Conservation (phyloP, 2,113 vertebrate species). For the Mormoops blainvillei region DNA sequence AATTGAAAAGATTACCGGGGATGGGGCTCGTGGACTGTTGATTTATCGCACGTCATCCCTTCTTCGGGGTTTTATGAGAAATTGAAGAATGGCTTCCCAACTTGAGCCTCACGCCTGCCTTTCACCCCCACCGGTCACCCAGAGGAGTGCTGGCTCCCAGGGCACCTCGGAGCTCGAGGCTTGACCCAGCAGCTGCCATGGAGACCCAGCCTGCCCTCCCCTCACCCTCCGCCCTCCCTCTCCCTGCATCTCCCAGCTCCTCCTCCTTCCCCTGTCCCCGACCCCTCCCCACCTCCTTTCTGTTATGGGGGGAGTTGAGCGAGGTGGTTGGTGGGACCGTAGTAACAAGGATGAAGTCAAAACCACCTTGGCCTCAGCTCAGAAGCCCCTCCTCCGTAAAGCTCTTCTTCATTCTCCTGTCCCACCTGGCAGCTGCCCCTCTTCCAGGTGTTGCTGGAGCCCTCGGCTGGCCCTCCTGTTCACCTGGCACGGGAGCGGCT, state of each 20-base stretch:
- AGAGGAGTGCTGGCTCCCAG: not conserved
- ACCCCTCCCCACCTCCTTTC: not conserved
- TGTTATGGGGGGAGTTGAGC: not conserved
- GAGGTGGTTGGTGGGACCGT: too few species aligned
- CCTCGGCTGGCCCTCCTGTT: not conserved
- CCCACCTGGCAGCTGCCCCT: not conserved
- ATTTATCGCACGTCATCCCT: constrained; percentile 42
- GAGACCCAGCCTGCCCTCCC: not conserved
- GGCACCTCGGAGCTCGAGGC: not conserved
- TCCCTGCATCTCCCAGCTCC: not conserved
- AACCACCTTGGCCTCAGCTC: not conserved
- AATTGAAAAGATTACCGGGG: constrained; percentile 66
- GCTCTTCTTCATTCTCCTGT: not conserved
- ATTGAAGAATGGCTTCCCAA: constrained; percentile 62
- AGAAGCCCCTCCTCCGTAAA: rapidly evolving
- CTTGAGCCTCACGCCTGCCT: not conserved
- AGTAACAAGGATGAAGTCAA: rapidly evolving
- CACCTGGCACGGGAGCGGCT: not conserved
- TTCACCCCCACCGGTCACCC: not conserved
- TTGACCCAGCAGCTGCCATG: not conserved
- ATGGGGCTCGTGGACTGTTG: not conserved
- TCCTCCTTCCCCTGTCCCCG: not conserved
- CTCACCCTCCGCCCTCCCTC: too few species aligned
- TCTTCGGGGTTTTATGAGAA: constrained; percentile 60
- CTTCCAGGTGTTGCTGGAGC: not conserved